Evolutionary conservation across 2,113 vertebrate genomes (phyloP).

Genomic region (Athene noctua): DNA sequence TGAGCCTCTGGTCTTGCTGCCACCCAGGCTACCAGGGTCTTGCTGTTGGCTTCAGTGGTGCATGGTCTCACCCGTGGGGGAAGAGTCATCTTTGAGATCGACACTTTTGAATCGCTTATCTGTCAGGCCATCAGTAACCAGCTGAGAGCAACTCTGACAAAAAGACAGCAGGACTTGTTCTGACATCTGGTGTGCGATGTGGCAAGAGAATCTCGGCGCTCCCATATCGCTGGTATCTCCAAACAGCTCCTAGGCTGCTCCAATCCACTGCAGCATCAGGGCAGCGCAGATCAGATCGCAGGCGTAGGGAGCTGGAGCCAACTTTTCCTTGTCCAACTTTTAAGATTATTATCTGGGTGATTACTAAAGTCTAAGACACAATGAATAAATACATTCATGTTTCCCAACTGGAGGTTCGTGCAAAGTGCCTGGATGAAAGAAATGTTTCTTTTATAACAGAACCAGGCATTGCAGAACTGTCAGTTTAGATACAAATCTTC

Average conservation of each 20-base stretch:
- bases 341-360: constrained; percentile 32
- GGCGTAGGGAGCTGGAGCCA: background rate
- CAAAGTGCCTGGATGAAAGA: constrained; percentile 43
- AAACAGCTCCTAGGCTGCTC: background rate
- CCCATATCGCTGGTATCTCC: background rate
- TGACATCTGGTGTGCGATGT: background rate
- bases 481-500: constrained; percentile 10
- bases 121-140: background rate
- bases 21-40: background rate
- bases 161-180: background rate
- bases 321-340: constrained; percentile 17
- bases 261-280: background rate
- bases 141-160: background rate
- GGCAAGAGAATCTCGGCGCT: background rate
- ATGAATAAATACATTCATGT: constrained; percentile 45
- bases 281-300: background rate
- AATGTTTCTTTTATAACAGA: constrained; percentile 55
- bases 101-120: background rate
- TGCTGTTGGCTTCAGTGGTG: background rate
- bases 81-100: background rate
- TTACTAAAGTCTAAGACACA: constrained; percentile 1
- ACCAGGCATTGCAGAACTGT: constrained; percentile 13
- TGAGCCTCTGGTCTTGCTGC: background rate
- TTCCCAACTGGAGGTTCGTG: constrained; percentile 32
- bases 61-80: rapidly evolving